A percentile compares a stretch with the other conserved stretches of the same genome.
These are phyloP conservation scores for Rhea pennata DNA, from an alignment of 2,113 vertebrate genomes.

Conservation along the genomic window DNA sequence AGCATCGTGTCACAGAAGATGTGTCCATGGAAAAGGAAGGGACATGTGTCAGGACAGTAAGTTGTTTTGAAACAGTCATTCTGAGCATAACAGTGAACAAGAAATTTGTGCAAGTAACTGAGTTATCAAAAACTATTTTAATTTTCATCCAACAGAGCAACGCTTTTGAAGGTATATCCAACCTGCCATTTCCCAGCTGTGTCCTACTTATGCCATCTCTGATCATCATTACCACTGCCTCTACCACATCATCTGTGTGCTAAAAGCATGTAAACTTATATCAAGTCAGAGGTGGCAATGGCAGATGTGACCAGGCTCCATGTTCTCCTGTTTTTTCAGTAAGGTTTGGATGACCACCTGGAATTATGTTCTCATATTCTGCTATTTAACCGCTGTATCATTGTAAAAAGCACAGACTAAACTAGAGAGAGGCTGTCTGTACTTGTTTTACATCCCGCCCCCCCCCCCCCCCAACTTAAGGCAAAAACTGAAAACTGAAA, in stretches of 20 bases:
- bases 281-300: background rate
- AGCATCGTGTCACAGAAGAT: background rate
- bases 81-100: background rate
- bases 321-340: background rate
- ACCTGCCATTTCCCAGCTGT: background rate
- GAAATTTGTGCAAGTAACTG: background rate
- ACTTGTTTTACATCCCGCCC: background rate
- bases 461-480: background rate
- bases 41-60: background rate
- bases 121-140: background rate
- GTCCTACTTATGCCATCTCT: background rate
- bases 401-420: background rate
- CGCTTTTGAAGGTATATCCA: background rate
- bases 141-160: background rate
- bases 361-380: background rate
- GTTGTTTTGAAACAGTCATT: background rate
- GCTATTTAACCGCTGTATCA: background rate
- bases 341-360: background rate
- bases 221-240: background rate
- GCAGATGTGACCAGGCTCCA: background rate
- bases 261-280: background rate
- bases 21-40: background rate
- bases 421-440: background rate
- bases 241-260: background rate
- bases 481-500: background rate